Conservation (phyloP, 2,888 invertebrate species). For the Drosophila ochracea region DNA sequence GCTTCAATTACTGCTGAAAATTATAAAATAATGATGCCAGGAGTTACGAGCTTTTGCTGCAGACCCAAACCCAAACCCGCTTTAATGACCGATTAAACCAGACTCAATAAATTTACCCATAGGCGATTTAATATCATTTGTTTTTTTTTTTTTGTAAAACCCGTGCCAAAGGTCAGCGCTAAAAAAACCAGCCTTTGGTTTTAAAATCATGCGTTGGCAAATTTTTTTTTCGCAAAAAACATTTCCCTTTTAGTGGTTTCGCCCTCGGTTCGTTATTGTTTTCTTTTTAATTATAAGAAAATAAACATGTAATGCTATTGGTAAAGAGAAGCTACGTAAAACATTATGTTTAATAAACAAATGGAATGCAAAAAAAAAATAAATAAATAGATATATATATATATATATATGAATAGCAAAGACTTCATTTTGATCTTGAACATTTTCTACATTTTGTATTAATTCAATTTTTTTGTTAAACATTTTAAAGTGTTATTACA, state of each 20-base stretch:
- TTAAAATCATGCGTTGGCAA: background rate
- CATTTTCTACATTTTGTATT: background rate
- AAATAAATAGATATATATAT: background rate
- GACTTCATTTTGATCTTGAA: background rate
- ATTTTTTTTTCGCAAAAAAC: background rate
- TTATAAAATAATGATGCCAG: conserved; percentile 57
- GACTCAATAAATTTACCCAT: conserved; percentile 49
- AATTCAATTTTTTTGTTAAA: background rate
- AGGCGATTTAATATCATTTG: conserved; percentile 43
- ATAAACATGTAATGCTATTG: background rate
- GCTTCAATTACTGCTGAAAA: conserved; percentile 70
- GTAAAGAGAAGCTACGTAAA: background rate
- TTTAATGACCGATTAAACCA: conserved; percentile 62
- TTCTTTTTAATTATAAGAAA: background rate
- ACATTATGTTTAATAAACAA: background rate
- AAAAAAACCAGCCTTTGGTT: background rate
- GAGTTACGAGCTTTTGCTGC: conserved; percentile 38
- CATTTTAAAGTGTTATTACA: background rate
- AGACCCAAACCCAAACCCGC: conserved; percentile 18
- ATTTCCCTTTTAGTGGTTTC: background rate
- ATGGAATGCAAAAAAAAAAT: background rate
- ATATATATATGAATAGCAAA: background rate
- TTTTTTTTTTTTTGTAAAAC: background rate
- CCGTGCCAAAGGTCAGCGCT: conserved; percentile 34
- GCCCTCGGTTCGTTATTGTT: background rate